Evolutionary conservation across 2,113 vertebrate species (phyloP), one percentile per base, ranked within the genome.

Genomic region (Esox niger): DNA sequence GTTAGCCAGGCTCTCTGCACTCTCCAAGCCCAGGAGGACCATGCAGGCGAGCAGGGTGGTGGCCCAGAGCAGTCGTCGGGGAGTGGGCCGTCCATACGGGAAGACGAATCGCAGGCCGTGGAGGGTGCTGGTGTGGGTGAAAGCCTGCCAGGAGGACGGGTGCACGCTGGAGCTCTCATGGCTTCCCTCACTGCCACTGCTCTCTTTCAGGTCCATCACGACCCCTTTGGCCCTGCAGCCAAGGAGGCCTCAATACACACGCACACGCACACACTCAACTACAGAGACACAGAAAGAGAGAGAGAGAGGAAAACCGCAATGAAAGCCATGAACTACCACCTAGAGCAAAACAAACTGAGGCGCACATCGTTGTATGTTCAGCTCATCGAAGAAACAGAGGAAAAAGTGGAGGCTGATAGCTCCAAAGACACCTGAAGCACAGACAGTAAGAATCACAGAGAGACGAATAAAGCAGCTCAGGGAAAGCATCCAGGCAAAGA

Each of bases 101-200:
- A 98, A 98, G 88, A 98, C 87, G 29, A 95, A 94, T 60, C 96
- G 96, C 77, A 99, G 91, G 78, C 97, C 97, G 0, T 99, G 97
- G 25, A 99, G 92, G 0, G 95, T 96, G 84, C 95, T 98, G 66
- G 87, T 89, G 75, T 95, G 94, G 77, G 94, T 93, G 31, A 98
- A 99, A 63, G 94, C 91, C 86, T 96, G 95, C 91, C 97, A 93
- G 78, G 95, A 96, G 52, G 93, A 93, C 57, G 95, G 95, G 73
- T 84, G 93, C 62, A 96, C 86, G 74, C 93, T 95, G 82, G 91
- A 87, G 64, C 86, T 90, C 91, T 94, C 88, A 17, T 76, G 84
- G 76, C 96, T 98, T 86, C 90, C 93, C 81, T 94, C 93, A 4
- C 94, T 95, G 81, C 90, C 90, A 77, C 89, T 90, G 87, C 88